Evolutionary conservation across 2,797 vertebrate genomes (phyloP), one percentile per base, ranked within the genome.

Genomic region (Austrolebias charrua): DNA sequence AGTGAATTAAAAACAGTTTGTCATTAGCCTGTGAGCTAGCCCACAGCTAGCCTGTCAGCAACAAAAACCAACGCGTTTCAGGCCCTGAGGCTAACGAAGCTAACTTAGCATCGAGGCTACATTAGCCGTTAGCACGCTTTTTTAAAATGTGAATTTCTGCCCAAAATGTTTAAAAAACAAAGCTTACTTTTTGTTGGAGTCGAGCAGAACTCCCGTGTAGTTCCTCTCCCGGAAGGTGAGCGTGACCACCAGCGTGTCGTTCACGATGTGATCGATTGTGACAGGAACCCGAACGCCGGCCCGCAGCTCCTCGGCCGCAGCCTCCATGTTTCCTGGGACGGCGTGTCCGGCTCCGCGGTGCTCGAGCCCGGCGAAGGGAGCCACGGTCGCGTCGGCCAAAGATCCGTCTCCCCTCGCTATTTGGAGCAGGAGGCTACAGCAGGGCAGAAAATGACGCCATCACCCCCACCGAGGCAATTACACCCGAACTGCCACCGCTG

Each of bases 241-340:
- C 77, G 95, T 95, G 90, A 98, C 96, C 86, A 98, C 93, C 86
- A 98, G 91, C 60, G 96, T 96, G 86, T 97, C 96, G 91, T 95
- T 94, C 73, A 96, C 91, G 84, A 97, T 92, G 88, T 96, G 96
- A 90, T 98, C 95, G 95, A 98, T 93, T 88, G 93, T 94, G 90
- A 96, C 96, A 79, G 96, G 94, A 87, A 98, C 86, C 92, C 94
- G 93, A 86, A 94, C 94, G 92, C 96, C 96, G 91, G 94, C 95
- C 93, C 92, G 95, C 93, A 94, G 95, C 93, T 94, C 93, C 88
- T 92, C 91, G 85, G 89, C 89, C 86, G 63, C 90, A 90, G 92
- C 93, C 92, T 96, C 94, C 95, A 97, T 97, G 88, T 93, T 94
- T 90, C 88, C 91, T 86, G 84, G 81, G 78, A 80, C 89, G 84